phyloP scores from a whole-genome alignment of 2,797 vertebrate species.

The Peromyscus attwateri region DNA sequence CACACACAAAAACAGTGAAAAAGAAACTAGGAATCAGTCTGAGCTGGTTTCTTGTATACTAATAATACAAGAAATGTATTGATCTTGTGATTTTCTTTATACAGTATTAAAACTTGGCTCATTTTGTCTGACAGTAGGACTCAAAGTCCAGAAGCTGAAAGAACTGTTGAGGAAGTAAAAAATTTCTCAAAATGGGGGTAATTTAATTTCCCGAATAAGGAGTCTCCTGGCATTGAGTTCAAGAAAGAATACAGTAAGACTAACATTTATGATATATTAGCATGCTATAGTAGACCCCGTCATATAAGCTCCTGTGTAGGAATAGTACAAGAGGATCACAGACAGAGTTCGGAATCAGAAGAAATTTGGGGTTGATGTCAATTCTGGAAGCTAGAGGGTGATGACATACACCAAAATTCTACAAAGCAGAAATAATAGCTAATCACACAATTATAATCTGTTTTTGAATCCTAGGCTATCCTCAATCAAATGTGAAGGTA shows the following conservation, averaged over 20 bases:
- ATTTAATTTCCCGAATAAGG: conserved; percentile 28
- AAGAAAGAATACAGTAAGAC: not conserved
- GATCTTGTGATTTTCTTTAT: not conserved
- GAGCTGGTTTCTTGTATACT: not conserved
- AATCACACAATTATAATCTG: not conserved
- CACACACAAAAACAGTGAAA: not conserved
- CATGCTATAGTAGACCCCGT: not conserved
- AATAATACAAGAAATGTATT: not conserved
- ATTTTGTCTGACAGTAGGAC: not conserved
- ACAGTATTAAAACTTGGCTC: not conserved
- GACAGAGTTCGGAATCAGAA: not conserved
- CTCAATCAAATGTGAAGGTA: not conserved
- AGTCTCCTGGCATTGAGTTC: not conserved
- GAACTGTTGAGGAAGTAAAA: conserved; percentile 21
- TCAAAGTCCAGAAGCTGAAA: not conserved
- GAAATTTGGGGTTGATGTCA: not conserved
- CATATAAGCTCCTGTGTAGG: not conserved
- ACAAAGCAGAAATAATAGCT: not conserved
- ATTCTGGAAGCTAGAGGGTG: not conserved
- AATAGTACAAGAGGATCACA: not conserved
- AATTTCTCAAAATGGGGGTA: not conserved
- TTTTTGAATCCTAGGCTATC: not conserved
- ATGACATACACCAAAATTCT: conserved; percentile 29
- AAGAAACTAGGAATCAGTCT: not conserved
- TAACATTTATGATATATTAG: not conserved